A percentile compares a stretch with the other conserved stretches of the same genome.
Conservation (phyloP, 2,797 vertebrate genomes). For the Bryconaethiops microstoma region DNA sequence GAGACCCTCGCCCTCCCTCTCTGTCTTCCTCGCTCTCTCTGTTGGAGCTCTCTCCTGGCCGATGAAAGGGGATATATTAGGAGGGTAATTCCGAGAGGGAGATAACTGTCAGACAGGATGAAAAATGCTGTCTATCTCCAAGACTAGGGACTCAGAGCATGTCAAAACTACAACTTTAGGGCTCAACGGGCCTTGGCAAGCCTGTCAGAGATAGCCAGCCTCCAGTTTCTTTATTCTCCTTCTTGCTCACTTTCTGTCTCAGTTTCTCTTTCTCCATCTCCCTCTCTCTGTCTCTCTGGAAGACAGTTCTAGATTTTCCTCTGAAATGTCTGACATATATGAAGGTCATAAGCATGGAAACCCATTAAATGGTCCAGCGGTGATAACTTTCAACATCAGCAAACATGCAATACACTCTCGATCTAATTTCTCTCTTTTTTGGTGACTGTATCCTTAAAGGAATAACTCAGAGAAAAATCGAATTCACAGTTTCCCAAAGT, state of each 20-base stretch:
- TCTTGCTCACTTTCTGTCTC: conserved; percentile 31
- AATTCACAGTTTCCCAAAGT: no score
- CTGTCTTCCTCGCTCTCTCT: conserved; percentile 45
- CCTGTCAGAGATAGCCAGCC: conserved; percentile 32
- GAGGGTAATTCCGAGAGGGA: conserved; percentile 70
- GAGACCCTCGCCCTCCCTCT: conserved; percentile 65
- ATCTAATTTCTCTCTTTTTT: neutral
- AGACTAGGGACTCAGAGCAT: conserved; percentile 66
- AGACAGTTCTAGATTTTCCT: conserved; percentile 61
- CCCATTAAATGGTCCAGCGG: neutral
- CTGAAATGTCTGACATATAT: conserved; percentile 46
- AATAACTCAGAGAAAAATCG: no score
- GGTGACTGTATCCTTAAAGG: no score
- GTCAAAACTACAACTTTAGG: conserved; percentile 77
- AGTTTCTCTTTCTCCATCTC: neutral
- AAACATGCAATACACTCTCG: no score
- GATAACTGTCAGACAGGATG: conserved; percentile 77
- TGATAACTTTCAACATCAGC: neutral
- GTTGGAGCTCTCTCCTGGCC: conserved; percentile 72
- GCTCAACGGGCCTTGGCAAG: conserved; percentile 73
- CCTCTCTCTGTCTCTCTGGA: neutral
- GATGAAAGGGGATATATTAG: conserved; percentile 76
- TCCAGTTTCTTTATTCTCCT: conserved; percentile 41
- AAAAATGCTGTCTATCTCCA: conserved; percentile 74
- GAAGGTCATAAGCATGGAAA: neutral